These are phyloP conservation scores for Semaprochilodus insignis DNA, from an alignment of 2,797 vertebrate species.

Conservation along the genomic window DNA sequence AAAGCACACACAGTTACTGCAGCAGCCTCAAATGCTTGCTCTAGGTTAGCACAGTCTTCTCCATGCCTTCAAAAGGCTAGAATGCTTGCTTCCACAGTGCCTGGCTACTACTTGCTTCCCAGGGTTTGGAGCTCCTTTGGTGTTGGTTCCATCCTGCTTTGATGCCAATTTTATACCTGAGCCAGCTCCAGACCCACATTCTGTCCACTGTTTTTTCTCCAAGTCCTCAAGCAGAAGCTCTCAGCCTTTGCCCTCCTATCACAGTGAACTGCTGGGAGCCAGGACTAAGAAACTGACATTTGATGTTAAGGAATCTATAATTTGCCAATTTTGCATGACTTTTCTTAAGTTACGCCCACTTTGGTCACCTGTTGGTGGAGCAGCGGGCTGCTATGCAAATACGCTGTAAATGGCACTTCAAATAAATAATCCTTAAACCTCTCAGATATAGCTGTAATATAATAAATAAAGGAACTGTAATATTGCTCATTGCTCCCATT, in stretches of 20 bases:
- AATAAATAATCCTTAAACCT: no score
- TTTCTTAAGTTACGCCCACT: not conserved
- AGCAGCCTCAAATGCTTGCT: not conserved
- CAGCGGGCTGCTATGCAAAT: no score
- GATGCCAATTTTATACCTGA: not conserved
- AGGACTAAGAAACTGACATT: not conserved
- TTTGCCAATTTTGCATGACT: not conserved
- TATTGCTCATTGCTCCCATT: no score
- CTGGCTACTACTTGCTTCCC: not conserved
- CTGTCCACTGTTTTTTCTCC: not conserved
- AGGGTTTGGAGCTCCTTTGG: not conserved
- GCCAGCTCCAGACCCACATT: not conserved
- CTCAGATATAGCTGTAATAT: no score
- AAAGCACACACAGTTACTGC: not conserved
- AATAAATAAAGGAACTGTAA: no score
- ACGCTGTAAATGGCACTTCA: no score
- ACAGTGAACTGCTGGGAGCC: not conserved
- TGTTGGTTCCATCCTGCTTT: not conserved
- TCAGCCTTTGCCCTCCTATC: not conserved
- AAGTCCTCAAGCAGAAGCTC: not conserved
- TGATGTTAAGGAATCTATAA: not conserved
- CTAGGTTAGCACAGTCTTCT: not conserved
- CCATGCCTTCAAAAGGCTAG: not conserved
- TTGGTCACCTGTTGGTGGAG: not conserved
- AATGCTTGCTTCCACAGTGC: not conserved